phyloP scores from a whole-genome alignment of 2,113 vertebrate genomes.

The Tympanuchus pallidicinctus region DNA sequence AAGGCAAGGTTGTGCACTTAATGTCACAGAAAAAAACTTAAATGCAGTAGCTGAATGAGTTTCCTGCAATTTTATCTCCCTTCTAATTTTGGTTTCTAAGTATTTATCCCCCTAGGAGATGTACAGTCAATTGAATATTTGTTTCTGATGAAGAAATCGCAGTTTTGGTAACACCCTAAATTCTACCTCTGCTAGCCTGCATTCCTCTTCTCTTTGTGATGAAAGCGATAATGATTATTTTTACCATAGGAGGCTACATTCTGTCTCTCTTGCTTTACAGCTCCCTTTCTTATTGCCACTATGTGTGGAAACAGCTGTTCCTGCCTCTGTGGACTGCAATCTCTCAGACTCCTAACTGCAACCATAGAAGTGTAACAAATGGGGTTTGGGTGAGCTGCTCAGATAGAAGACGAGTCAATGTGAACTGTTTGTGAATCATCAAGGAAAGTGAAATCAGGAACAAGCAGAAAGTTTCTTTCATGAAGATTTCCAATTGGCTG shows the following conservation, averaged over 20 bases:
- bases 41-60: background rate
- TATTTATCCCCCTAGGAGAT: background rate
- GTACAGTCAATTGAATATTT: background rate
- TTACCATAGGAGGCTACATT: background rate
- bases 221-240: background rate
- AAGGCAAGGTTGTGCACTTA: background rate
- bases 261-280: background rate
- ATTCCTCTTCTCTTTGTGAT: background rate
- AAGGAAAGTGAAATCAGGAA: background rate
- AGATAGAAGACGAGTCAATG: background rate
- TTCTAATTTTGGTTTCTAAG: background rate
- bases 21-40: background rate
- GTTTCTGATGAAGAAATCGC: background rate
- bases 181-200: background rate
- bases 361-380: accelerated
- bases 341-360: background rate
- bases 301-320: background rate
- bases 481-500: background rate
- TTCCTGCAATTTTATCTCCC: background rate
- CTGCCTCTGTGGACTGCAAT: background rate
- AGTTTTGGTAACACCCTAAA: background rate
- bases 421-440: background rate
- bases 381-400: background rate
- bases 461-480: background rate
- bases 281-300: background rate